These are phyloP conservation scores for Globodera rostochiensis DNA, from an alignment of 1,140 invertebrate species.

Conservation along the genomic window DNA sequence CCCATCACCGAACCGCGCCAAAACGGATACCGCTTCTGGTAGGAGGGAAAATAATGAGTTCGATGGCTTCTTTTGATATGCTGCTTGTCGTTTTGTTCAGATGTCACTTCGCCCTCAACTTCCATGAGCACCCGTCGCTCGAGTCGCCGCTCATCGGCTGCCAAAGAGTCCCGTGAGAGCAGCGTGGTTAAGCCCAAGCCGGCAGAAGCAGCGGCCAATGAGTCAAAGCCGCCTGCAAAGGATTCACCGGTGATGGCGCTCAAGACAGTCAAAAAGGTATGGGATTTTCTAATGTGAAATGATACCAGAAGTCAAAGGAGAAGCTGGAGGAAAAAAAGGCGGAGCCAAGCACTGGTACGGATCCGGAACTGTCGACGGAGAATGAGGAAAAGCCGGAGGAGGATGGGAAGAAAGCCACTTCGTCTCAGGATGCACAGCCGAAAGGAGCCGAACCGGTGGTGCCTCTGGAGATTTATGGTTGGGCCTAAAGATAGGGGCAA, in stretches of 20 bases:
- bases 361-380: constrained; percentile 4
- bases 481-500: background rate
- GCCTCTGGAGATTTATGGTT: constrained; percentile 30
- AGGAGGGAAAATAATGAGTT: background rate
- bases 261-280: background rate
- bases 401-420: background rate
- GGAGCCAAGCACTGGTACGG: constrained; percentile 3
- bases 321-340: constrained; percentile 8
- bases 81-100: constrained; percentile 10
- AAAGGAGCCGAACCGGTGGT: background rate
- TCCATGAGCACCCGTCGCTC: constrained; percentile 39
- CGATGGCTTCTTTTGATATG: background rate
- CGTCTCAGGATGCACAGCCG: background rate
- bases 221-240: background rate
- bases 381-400: constrained; percentile 1
- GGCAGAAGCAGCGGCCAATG: background rate
- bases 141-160: constrained; percentile 23
- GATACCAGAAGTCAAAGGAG: background rate
- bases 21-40: constrained; percentile 26
- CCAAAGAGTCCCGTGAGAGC: constrained; percentile 21
- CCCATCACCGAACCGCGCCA: constrained; percentile 3
- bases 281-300: constrained; percentile 2
- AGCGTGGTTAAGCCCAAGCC: background rate
- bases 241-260: background rate
- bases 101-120: constrained; percentile 34